These are phyloP conservation scores for Embidobia sp. DNA, from an alignment of 2,888 invertebrate species.

Conservation along the genomic window DNA sequence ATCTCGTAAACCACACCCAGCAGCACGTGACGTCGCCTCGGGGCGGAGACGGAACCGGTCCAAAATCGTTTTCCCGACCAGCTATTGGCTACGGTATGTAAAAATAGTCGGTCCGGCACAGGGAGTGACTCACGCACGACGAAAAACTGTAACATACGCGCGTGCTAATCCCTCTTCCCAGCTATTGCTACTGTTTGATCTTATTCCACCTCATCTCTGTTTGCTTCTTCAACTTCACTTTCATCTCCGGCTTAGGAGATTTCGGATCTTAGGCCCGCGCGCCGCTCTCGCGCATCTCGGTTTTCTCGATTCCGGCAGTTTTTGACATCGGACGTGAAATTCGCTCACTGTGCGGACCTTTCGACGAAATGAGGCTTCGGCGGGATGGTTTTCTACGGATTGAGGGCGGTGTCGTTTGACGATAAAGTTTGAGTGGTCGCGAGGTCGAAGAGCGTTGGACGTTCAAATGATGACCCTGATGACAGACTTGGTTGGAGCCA, in stretches of 20 bases:
- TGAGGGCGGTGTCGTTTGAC: too few species aligned
- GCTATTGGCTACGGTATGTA: conserved; percentile 75
- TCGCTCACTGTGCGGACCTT: too few species aligned
- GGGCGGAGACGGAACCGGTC: conserved; percentile 73
- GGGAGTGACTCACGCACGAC: conserved; percentile 73
- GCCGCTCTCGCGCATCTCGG: background rate
- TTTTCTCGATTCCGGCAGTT: too few species aligned
- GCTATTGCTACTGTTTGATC: conserved; percentile 58
- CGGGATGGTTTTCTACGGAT: too few species aligned
- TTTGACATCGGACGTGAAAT: too few species aligned
- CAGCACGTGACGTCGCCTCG: conserved; percentile 68
- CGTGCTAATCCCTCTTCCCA: conserved; percentile 64
- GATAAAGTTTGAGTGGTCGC: too few species aligned
- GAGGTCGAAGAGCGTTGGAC: too few species aligned
- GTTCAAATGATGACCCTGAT: conserved; percentile 81
- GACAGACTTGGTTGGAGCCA: conserved; percentile 78
- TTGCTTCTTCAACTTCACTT: conserved; percentile 72
- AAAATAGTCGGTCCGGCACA: conserved; percentile 77
- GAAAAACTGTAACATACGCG: conserved; percentile 68
- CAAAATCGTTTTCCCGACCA: conserved; percentile 69
- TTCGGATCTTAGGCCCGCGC: conserved; percentile 68
- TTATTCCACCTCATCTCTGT: conserved; percentile 57
- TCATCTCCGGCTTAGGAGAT: conserved; percentile 74
- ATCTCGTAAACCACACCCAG: conserved; percentile 76
- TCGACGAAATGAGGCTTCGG: conserved; percentile 5